Conservation (phyloP, 2,113 vertebrate genomes). For the Thamnophis sirtalis region DNA sequence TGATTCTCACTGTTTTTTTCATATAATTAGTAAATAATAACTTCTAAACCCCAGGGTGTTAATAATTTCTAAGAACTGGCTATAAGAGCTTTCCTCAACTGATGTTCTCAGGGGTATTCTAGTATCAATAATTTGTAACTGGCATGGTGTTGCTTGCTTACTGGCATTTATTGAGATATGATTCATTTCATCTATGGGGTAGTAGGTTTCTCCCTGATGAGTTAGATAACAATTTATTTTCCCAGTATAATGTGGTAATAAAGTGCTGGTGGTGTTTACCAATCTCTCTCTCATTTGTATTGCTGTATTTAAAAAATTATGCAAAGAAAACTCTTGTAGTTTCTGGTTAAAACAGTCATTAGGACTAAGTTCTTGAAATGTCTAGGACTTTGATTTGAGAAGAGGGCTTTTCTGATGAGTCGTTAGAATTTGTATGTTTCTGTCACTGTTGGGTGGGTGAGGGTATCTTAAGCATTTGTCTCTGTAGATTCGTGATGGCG, state of each 20-base stretch:
- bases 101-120: neutral
- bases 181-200: neutral
- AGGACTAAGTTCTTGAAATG: neutral
- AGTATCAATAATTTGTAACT: neutral
- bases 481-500: neutral
- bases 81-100: neutral
- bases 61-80: neutral
- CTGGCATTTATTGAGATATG: neutral
- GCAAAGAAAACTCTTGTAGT: neutral
- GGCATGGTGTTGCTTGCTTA: neutral
- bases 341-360: neutral
- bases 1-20: neutral
- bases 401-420: slow-evolving; percentile 34
- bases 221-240: neutral
- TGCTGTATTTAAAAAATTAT: neutral
- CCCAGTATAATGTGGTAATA: fast-evolving
- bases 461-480: neutral
- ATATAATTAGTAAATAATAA: neutral
- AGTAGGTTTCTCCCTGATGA: slow-evolving; percentile 3
- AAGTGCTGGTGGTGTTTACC: neutral
- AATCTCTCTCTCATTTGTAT: neutral
- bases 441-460: neutral
- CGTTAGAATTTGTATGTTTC: neutral
- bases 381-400: neutral
- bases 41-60: neutral